phyloP scores from a whole-genome alignment of 92 coral and sea anemone species.

The Umimayanthus kanabou region DNA sequence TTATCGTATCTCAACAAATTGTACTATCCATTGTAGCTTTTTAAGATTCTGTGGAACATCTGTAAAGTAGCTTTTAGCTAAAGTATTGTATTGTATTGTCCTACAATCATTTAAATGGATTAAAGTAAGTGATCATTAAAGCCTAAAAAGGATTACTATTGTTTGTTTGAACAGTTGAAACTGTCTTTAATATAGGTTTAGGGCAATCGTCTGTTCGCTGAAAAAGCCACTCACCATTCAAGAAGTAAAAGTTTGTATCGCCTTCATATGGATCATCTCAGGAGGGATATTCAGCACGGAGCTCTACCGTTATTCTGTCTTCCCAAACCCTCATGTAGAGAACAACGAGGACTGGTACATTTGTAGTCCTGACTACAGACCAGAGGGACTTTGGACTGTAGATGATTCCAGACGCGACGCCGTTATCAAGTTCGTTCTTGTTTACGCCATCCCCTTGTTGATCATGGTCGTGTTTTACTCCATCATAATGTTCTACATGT shows the following conservation, averaged over 20 bases:
- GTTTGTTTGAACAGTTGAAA: no score
- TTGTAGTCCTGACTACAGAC: neutral
- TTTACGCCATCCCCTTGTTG: conserved; percentile 1
- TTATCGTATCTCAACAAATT: no score
- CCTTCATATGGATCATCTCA: neutral
- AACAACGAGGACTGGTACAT: neutral
- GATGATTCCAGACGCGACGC: neutral
- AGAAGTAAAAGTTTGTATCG: conserved; percentile 16
- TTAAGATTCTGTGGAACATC: no score
- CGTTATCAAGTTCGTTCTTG: conserved; percentile 3
- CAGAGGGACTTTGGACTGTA: neutral
- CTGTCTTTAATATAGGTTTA: neutral
- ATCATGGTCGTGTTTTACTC: neutral
- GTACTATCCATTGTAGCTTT: no score
- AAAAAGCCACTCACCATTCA: neutral
- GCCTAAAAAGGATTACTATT: no score
- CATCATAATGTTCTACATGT: neutral
- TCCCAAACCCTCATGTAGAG: neutral
- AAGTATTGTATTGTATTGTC: no score
- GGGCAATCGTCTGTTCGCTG: neutral
- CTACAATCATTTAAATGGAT: no score
- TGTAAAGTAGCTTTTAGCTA: no score
- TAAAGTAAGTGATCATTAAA: no score
- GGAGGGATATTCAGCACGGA: conserved; percentile 9
- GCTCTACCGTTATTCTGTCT: neutral